These are phyloP conservation scores for Catamblyrhynchus diadema DNA, from an alignment of 2,797 vertebrate species.

Conservation along the genomic window DNA sequence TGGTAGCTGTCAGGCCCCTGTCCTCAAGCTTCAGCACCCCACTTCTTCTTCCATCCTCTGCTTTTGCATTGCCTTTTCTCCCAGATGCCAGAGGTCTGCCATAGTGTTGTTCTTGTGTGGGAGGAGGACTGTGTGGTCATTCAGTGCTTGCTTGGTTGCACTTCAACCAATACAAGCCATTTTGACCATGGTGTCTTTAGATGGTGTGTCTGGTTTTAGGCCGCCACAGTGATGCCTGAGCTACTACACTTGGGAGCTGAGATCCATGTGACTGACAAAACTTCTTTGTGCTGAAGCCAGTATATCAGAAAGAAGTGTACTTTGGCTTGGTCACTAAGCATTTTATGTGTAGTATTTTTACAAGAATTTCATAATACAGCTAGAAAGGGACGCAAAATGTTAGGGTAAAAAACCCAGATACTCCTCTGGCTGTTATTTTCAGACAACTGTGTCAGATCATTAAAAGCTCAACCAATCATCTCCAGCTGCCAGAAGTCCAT, in stretches of 20 bases:
- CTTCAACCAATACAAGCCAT: background rate
- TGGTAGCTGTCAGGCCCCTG: background rate
- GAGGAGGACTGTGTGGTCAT: background rate
- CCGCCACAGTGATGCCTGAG: background rate
- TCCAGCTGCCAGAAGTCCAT: background rate
- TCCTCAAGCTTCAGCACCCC: background rate
- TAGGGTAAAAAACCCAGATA: background rate
- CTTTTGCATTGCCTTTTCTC: background rate
- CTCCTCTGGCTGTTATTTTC: background rate
- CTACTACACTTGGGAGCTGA: background rate
- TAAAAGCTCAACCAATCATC: background rate
- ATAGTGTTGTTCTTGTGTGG: fast-evolving
- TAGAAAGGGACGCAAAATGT: background rate
- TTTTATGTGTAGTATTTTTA: background rate
- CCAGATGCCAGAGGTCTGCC: background rate
- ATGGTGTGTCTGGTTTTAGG: background rate
- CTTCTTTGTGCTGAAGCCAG: background rate
- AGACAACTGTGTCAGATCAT: background rate
- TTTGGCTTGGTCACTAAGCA: background rate
- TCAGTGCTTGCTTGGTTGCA: background rate
- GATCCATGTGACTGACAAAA: background rate
- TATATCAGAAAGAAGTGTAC: background rate
- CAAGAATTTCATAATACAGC: background rate
- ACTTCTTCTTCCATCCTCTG: background rate
- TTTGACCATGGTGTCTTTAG: background rate